Evolutionary conservation across 2,797 vertebrate genomes (phyloP), one percentile per base, ranked within the genome.

Genomic region (Xerus rutilus): DNA sequence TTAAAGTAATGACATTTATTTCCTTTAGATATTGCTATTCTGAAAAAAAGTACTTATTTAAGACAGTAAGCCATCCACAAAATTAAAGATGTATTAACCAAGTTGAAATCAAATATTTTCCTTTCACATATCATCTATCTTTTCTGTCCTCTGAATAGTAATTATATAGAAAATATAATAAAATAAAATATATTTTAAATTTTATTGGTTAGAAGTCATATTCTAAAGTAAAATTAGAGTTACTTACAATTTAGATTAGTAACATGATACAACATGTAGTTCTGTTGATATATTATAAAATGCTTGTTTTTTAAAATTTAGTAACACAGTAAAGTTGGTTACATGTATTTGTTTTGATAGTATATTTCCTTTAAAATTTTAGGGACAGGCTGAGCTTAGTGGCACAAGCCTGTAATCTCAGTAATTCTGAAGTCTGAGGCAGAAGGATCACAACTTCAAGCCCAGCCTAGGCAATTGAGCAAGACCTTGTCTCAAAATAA

Each of bases 321-420:
- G 7, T 83, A 6, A 59, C 13, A 89, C 20, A 81, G 0, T 49
- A 67, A 72, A 43, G 13, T 64, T 86, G 25, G 69, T 10, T 79
- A 43, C 0, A 74, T 54, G 3, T 32, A 77, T 78, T 93, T 88
- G 25, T 69, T 92, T 93, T 85, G 89, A 81, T 88, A 87, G 54
- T 20, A 32, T 72, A 52, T 86, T 84, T 86, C 35, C 9, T 91
- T 93, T 69, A 21, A 93, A 93, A 87, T 82, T 92, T 14, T 4
- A 86, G 72, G 45, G 83, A 23, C 28, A 94, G 25, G 59, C 59
- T 62, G 59, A 10, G 3, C 23, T 23, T 62, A 18, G 23, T 25
- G 59, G 59, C 23, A 62, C 59, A 25, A 23, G 9, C 9, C 59
- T 62, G 21, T 62, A 62, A 23, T 62, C 23, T 23, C 23, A 62